These are phyloP conservation scores for Apodemia duryi DNA, from an alignment of 2,888 invertebrate species.

Conservation along the genomic window DNA sequence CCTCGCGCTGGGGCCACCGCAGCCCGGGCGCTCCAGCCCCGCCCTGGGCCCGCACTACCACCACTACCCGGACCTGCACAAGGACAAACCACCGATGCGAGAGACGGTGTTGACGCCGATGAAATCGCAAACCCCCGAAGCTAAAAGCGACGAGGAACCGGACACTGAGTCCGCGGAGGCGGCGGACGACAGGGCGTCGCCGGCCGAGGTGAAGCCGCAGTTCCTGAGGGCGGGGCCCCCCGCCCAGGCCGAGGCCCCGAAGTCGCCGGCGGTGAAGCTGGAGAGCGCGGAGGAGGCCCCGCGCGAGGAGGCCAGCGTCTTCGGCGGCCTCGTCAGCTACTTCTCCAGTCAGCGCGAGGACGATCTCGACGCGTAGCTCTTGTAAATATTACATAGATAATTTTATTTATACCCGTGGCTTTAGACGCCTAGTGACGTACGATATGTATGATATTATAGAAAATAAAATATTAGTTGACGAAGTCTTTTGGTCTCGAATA, in stretches of 20 bases:
- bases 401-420: slow-evolving; percentile 49
- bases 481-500: slow-evolving; percentile 74
- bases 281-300: slow-evolving; percentile 30
- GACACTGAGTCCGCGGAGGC: slow-evolving; percentile 11
- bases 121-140: slow-evolving; percentile 21
- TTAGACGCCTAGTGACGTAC: slow-evolving; percentile 34
- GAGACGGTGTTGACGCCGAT: slow-evolving; percentile 21
- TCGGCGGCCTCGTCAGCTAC: slow-evolving; percentile 94
- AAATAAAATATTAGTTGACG: slow-evolving; percentile 45
- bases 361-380: slow-evolving; percentile 83
- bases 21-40: slow-evolving; percentile 33
- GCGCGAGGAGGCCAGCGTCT: slow-evolving; percentile 85
- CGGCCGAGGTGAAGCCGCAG: slow-evolving; percentile 33
- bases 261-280: slow-evolving; percentile 23
- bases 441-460: slow-evolving; percentile 58
- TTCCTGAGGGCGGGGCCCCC: slow-evolving; percentile 30
- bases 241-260: slow-evolving; percentile 25
- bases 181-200: slow-evolving; percentile 26
- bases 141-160: slow-evolving; percentile 8
- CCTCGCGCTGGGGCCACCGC: slow-evolving; percentile 31
- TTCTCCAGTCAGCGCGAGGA: slow-evolving; percentile 94
- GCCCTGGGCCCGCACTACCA: slow-evolving; percentile 26
- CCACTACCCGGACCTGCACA: slow-evolving; percentile 38
- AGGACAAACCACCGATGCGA: slow-evolving; percentile 29
- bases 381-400: slow-evolving; percentile 55